Evolutionary conservation across 30 jellyfish, hydroid and myxozoan genomes (phyloP).

Genomic region (Aurelia sp.): DNA sequence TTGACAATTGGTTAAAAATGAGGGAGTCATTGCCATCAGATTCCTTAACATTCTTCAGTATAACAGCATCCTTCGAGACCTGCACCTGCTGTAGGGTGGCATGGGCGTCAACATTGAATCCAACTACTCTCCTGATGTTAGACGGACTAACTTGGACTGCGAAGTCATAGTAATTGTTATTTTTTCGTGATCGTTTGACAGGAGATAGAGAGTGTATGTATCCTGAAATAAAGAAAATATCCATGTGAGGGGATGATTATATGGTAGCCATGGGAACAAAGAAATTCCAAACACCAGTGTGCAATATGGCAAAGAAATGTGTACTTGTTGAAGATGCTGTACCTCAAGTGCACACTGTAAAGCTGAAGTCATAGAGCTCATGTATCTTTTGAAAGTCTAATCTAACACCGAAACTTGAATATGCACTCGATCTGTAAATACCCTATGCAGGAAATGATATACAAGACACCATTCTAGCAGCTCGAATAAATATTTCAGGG

Average conservation of each 20-base stretch:
- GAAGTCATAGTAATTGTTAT: conserved; percentile 23
- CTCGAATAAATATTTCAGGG: no score
- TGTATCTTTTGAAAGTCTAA: no score
- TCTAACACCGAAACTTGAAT: no score
- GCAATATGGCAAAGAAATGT: no score
- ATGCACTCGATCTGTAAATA: no score
- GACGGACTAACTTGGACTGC: conserved; percentile 30
- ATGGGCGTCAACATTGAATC: conserved; percentile 5
- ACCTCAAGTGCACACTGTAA: no score
- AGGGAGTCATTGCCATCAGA: conserved; percentile 1
- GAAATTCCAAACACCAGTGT: no score
- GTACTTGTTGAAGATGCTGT: no score
- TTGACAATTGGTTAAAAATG: conserved; percentile 16
- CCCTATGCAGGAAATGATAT: no score
- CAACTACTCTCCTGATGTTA: conserved; percentile 6
- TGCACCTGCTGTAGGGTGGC: not conserved
- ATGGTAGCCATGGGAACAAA: no score
- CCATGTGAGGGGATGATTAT: not conserved
- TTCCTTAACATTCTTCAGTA: not conserved
- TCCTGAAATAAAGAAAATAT: not conserved
- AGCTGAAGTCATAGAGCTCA: no score
- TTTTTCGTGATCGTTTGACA: not conserved
- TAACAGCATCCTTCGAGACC: not conserved
- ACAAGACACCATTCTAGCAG: no score
- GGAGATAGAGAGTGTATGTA: conserved; percentile 31